phyloP scores from a whole-genome alignment of 23 tunicate genomes.

The Halocynthia roretzi region DNA sequence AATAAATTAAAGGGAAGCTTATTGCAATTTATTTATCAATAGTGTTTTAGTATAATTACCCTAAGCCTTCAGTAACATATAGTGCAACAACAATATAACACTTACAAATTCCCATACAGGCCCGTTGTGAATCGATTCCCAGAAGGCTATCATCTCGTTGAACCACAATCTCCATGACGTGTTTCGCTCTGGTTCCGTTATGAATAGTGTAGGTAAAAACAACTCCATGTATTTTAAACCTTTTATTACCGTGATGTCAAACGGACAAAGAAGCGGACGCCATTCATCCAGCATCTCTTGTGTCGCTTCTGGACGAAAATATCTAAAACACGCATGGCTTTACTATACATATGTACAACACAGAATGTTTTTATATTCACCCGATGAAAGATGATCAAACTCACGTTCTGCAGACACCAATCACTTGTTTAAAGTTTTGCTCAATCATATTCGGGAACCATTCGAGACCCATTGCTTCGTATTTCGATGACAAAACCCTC shows the following conservation, averaged over 20 bases:
- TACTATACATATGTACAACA: not conserved
- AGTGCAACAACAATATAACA: not conserved
- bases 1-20: no score
- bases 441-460: slow-evolving; percentile 46
- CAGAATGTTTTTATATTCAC: not conserved
- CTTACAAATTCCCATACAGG: slow-evolving; percentile 66
- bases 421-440: slow-evolving; percentile 25
- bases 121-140: slow-evolving; percentile 69
- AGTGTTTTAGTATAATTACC: no score
- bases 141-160: slow-evolving; percentile 53
- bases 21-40: no score
- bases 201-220: slow-evolving; percentile 64
- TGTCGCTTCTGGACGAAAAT: slow-evolving; percentile 54
- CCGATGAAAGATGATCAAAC: not conserved
- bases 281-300: slow-evolving; percentile 77
- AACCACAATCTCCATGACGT: slow-evolving; percentile 79
- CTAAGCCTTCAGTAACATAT: no score
- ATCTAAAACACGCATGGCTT: slow-evolving; percentile 1
- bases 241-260: slow-evolving; percentile 52
- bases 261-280: slow-evolving; percentile 83
- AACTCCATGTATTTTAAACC: slow-evolving; percentile 47
- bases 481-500: slow-evolving; percentile 52
- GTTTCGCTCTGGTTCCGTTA: slow-evolving; percentile 40
- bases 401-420: slow-evolving; percentile 39
- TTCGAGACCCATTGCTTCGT: slow-evolving; percentile 61